Evolutionary conservation across 2,797 vertebrate genomes (phyloP).

Genomic region (Halcyon leucocephala): DNA sequence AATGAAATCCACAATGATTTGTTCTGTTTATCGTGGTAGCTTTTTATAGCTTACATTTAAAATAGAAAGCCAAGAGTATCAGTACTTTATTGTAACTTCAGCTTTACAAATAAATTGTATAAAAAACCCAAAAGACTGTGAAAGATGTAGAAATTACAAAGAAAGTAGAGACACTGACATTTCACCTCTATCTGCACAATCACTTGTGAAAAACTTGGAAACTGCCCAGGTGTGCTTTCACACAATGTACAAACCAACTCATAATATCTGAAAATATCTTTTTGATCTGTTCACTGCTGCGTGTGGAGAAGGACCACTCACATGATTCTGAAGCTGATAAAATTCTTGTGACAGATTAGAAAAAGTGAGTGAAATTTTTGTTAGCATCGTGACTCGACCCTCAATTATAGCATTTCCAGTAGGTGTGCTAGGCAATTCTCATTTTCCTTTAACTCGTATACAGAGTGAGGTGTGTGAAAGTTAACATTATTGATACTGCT

Average conservation of each 20-base stretch:
- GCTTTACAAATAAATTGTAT: background rate
- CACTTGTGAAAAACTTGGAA: background rate
- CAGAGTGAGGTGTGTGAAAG: conserved; percentile 27
- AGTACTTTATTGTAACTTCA: background rate
- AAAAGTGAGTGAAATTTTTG: background rate
- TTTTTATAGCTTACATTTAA: background rate
- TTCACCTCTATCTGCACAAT: background rate
- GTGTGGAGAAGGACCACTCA: background rate
- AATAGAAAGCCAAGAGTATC: background rate
- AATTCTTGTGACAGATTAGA: background rate
- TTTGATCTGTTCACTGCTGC: background rate
- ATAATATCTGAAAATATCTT: background rate
- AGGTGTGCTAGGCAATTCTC: background rate
- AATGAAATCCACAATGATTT: background rate
- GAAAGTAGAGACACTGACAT: background rate
- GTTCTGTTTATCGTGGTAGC: background rate
- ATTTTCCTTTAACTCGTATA: background rate
- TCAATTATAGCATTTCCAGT: background rate
- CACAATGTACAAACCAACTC: background rate
- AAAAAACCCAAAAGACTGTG: background rate
- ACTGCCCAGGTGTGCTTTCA: background rate
- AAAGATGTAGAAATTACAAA: background rate
- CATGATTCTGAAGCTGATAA: background rate
- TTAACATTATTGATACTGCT: background rate
- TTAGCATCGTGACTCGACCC: background rate